Evolutionary conservation across 2,888 invertebrate genomes (phyloP), one percentile per base, ranked within the genome.

Genomic region (Rotaria macrura): DNA sequence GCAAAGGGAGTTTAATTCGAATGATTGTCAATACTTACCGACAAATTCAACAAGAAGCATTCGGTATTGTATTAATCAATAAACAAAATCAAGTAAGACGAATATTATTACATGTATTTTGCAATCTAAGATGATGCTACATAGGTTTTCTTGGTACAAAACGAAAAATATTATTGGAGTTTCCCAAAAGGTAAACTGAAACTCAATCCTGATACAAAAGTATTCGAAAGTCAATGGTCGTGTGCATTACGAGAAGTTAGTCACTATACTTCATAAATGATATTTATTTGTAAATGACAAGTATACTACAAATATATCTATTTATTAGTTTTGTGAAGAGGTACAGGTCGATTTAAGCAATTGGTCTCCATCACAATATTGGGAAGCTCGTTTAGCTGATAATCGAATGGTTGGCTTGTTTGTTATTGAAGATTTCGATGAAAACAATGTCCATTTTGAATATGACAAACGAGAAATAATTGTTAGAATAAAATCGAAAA

Each of bases 351-450:
- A 65, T 34, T 65, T 65, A 65, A 34, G 34, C 38, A 34, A 34
- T 34, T 65, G 34, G 65, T 38, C 65, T 65, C 65, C 65, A 65
- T 65, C 65, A 34, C 65, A 65, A 65, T 65, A 65, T 65, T 65
- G 65, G 65, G 65, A 65, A 65, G 65, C 65, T 20, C 65, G 65
- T 65, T 38, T 65, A 65, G 65, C 65, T 65, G 65, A 65, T 65
- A 34, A 65, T 34, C 34, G 65, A 17, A 65, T 65, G 65, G 65
- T 65, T 34, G 65, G 65, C 14, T 65, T 65, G 10, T 65, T 65
- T 65, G 65, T 65, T 6, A 65, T 65, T 65, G 65, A 65, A 65
- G 38, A 65, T 65, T 65, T 65, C 7, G 65, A 65, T 65, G 65
- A 65, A 34, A 65, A 34, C 34, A 65, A 34, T 17, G 65, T 65